Evolutionary conservation across 2,113 vertebrate species (phyloP), one percentile per base, ranked within the genome.

Genomic region (Strix uralensis): DNA sequence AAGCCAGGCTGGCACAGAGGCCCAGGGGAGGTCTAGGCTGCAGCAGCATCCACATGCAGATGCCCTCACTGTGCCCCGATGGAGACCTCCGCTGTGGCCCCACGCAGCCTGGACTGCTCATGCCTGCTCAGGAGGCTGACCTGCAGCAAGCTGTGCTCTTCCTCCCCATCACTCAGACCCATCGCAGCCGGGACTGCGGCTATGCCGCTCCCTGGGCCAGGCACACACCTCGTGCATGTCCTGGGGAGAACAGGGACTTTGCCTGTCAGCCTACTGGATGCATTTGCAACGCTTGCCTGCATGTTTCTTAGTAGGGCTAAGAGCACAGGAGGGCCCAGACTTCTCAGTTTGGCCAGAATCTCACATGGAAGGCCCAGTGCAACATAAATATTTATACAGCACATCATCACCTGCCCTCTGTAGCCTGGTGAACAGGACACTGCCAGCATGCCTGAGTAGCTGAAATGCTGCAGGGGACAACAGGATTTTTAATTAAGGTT

Each of bases 141-240:
- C n/a, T 6, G 17, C 72, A 80, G 67, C 51, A 83, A 29, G 36
- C 44, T 0, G 0, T 42, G 80, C 34, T 59, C 72, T 69, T 12
- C 52, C 18, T 11, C 16, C 18, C 58, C 58, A 63, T 19, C 40
- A 26, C 83, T 58, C 58, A 69, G 71, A 22, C 47, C n/a, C 62
- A 32, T 2, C 2, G 1, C 61, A 58, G 77, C 42, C 0, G 0
- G n/a, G 47, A 72, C 57, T 5, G 3, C 0, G 0, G 61, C 55
- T 75, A 26, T 6, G 27, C 49, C 1, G 1, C 46, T 74, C 30
- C 1, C 0, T 18, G 40, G 46, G 40, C 30, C 5, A 3, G 32
- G 29, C 58, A 59, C 1, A 4, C 7, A 52, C 11, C 51, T 23
- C 29, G 18, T 32, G 42, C 29, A 46, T 5, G 4, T 26, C 16